Percentiles rank a stretch among this genome's conserved stretches.
phyloP scores from a whole-genome alignment of 2,113 vertebrate genomes.

The Sceloporus undulatus region DNA sequence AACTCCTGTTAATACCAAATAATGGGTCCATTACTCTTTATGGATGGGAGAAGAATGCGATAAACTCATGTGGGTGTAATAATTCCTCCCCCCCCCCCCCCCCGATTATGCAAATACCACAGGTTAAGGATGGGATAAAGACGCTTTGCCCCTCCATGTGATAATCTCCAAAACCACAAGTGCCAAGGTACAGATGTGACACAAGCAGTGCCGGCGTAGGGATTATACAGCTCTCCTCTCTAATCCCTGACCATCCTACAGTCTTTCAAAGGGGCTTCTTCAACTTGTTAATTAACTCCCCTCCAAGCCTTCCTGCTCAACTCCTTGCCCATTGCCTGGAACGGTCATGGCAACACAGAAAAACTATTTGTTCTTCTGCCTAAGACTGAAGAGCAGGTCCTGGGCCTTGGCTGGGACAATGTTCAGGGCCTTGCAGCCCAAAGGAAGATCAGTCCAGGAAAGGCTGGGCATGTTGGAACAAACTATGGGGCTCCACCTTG shows the following conservation, averaged over 20 bases:
- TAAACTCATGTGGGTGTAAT: too few relatives aligned
- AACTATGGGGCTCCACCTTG: background rate
- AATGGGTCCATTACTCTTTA: too few relatives aligned
- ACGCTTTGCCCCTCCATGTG: too few relatives aligned
- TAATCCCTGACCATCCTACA: background rate
- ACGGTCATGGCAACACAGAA: conserved; percentile 26
- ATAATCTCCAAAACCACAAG: too few relatives aligned
- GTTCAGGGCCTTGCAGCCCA: conserved; percentile 14
- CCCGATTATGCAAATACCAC: too few relatives aligned
- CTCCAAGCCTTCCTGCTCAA: background rate
- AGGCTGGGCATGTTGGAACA: background rate
- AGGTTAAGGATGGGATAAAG: too few relatives aligned
- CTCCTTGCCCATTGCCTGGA: background rate
- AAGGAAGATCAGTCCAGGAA: background rate
- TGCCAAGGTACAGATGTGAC: background rate
- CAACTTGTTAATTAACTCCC: background rate
- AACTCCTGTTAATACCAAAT: too few relatives aligned
- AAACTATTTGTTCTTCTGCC: conserved; percentile 29
- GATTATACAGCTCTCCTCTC: background rate
- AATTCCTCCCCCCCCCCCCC: too few relatives aligned
- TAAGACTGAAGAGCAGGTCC: conserved; percentile 1
- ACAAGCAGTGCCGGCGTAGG: background rate
- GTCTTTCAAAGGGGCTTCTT: background rate
- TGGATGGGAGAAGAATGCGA: too few relatives aligned
- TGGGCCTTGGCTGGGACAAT: conserved; percentile 1